Percentiles rank a stretch among this genome's conserved stretches.
Evolutionary conservation across 2,888 invertebrate genomes (phyloP).

Genomic region (Phyllotreta striolata): DNA sequence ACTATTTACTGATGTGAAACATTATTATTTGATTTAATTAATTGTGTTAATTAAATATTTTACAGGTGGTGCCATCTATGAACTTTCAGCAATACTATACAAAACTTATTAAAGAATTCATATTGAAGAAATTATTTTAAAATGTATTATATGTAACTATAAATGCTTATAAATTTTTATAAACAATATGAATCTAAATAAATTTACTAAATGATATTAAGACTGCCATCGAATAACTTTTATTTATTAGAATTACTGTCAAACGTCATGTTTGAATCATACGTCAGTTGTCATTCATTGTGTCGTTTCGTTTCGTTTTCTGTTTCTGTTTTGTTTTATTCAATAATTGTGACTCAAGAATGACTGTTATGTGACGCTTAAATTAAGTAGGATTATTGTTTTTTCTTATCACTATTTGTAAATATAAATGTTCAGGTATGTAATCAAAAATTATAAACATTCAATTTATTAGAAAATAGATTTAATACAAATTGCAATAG

Average conservation of each 20-base stretch:
- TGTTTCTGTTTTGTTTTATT: constrained; percentile 10
- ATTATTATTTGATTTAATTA: too few relatives aligned
- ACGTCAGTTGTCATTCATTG: constrained; percentile 3
- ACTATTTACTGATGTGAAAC: too few relatives aligned
- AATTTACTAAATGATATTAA: too few relatives aligned
- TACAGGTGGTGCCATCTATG: too few relatives aligned
- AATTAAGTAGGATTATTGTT: constrained; percentile 17
- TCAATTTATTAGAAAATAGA: constrained; percentile 4
- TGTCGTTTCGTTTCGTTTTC: neutral
- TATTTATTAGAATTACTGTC: constrained; percentile 3
- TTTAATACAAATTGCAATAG: constrained; percentile 12
- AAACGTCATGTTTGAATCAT: neutral
- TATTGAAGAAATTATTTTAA: too few relatives aligned
- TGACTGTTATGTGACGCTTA: constrained; percentile 30
- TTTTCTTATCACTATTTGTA: constrained; percentile 16
- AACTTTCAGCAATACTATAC: too few relatives aligned
- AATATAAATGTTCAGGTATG: constrained; percentile 33
- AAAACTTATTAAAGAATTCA: too few relatives aligned
- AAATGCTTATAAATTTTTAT: too few relatives aligned
- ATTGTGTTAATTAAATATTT: too few relatives aligned
- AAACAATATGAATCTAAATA: too few relatives aligned
- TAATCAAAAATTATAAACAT: constrained; percentile 9
- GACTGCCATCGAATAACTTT: too few relatives aligned
- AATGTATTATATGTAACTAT: too few relatives aligned
- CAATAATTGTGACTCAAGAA: neutral